Percentiles rank a stretch among this genome's conserved stretches.
Conservation (phyloP, 2,113 vertebrate species). For the Alethe diademata region DNA sequence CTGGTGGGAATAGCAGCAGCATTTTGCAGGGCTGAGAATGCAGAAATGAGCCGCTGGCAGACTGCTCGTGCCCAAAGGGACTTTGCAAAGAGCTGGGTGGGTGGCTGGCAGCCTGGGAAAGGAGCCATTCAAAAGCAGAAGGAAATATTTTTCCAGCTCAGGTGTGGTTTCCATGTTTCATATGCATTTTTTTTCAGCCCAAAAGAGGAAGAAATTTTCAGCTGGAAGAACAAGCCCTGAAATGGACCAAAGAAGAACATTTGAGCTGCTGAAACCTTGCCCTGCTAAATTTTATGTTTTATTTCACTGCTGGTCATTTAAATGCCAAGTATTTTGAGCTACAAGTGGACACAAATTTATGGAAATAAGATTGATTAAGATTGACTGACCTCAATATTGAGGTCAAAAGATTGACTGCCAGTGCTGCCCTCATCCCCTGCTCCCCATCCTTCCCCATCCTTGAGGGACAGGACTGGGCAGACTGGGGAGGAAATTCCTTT, state of each 20-base stretch:
- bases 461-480: fast-evolving
- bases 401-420: background rate
- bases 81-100: background rate
- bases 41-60: background rate
- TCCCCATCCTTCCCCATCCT: background rate
- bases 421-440: fast-evolving
- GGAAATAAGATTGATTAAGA: background rate
- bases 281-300: background rate
- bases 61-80: background rate
- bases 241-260: background rate
- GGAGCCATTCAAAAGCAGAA: background rate
- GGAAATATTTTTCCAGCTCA: slow-evolving; percentile 4
- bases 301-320: background rate
- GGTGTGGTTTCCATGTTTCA: slow-evolving; percentile 16
- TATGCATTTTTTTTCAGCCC: background rate
- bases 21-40: background rate
- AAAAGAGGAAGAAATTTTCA: background rate
- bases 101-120: slow-evolving; percentile 17
- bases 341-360: background rate
- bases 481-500: fast-evolving
- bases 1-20: background rate
- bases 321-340: background rate
- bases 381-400: background rate
- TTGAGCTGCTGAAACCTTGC: background rate
- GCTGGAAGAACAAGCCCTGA: background rate